These are phyloP conservation scores for Chromoteleia sp. DNA, from an alignment of 2,888 invertebrate genomes.

Conservation along the genomic window DNA sequence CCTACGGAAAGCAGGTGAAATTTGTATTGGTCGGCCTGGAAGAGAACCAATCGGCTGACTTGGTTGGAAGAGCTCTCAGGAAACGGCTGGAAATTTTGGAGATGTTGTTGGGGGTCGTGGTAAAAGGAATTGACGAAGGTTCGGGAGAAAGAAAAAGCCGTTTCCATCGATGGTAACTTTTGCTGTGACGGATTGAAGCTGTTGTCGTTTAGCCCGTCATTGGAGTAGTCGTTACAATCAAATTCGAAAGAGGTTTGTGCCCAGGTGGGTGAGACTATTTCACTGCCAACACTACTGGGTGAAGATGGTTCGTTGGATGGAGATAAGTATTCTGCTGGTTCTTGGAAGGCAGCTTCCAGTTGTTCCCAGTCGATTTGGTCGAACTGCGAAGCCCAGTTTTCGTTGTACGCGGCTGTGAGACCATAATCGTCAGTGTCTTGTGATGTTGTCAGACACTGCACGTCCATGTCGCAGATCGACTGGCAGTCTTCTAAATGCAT, in stretches of 20 bases:
- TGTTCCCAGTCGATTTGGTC: constrained; percentile 77
- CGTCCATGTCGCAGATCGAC: constrained; percentile 42
- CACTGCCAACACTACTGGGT: constrained; percentile 78
- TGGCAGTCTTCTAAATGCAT: constrained; percentile 50
- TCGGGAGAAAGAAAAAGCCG: constrained; percentile 81
- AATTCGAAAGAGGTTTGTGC: constrained; percentile 67
- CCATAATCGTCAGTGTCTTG: constrained; percentile 21
- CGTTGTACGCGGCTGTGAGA: not conserved
- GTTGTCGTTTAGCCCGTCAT: constrained; percentile 64
- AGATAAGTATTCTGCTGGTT: constrained; percentile 71
- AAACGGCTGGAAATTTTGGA: constrained; percentile 3
- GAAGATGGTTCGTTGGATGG: constrained; percentile 71
- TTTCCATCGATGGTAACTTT: constrained; percentile 77
- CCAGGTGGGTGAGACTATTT: constrained; percentile 77
- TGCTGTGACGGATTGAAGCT: constrained; percentile 47
- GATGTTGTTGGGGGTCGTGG: constrained; percentile 43
- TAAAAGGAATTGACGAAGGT: constrained; percentile 39
- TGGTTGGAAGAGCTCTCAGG: not conserved
- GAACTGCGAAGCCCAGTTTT: constrained; percentile 72
- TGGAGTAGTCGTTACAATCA: constrained; percentile 75
- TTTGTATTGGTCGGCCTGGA: constrained; percentile 61
- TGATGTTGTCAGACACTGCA: constrained; percentile 16
- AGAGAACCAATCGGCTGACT: not conserved
- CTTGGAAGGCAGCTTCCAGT: constrained; percentile 76
- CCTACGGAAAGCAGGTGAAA: constrained; percentile 82